Evolutionary conservation across 2,797 vertebrate species (phyloP), one percentile per base, ranked within the genome.

Genomic region (Pseudochromis fuscus): DNA sequence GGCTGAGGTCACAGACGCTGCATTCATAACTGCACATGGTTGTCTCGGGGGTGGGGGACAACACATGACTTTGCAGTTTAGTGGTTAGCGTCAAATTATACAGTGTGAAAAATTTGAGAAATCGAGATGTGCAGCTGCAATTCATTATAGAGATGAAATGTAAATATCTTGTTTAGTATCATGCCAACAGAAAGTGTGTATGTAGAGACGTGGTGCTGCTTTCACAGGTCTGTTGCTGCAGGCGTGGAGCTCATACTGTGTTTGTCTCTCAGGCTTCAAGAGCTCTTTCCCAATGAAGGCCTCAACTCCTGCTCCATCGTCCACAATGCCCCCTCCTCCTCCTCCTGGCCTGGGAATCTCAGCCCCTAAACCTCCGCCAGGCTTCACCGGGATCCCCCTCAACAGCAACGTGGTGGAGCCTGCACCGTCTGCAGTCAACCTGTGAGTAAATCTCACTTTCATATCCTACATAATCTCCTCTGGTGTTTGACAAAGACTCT

Each of bases 301-400:
- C 25, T 79, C 90, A 4, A 87, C 77, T 48, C 42, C 89, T 51
- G 73, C 83, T 23, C 76, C 82, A 12, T 67, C 81, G 52, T 49
- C 84, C 21, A 28, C 61, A 2, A 6, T 82, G 56, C 92, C 95
- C 33, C 87, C 92, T 2, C 85, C 89, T 69, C 92, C 89, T 72
- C 93, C 93, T 13, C 97, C 96, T 0, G 97, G 97, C 23, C 92
- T 98, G 65, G 94, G 82, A 0, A 87, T 90, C 67, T 89, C 93
- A 0, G 65, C 94, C 56, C 94, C 96, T 64, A 99, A 98, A 77
- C 96, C 97, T 0, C 97, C 98, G 0, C 98, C 98, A 0, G 98
- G 98, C 52, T 99, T 99, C 85, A 96, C 95, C 7, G 93, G 95
- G 38, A 93, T 97, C 82, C 94, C 96, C 23, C 92, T 97, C 51